Evolutionary conservation across 2,113 vertebrate genomes (phyloP), one percentile per base, ranked within the genome.

Genomic region (Cyanoramphus novaezelandiae): DNA sequence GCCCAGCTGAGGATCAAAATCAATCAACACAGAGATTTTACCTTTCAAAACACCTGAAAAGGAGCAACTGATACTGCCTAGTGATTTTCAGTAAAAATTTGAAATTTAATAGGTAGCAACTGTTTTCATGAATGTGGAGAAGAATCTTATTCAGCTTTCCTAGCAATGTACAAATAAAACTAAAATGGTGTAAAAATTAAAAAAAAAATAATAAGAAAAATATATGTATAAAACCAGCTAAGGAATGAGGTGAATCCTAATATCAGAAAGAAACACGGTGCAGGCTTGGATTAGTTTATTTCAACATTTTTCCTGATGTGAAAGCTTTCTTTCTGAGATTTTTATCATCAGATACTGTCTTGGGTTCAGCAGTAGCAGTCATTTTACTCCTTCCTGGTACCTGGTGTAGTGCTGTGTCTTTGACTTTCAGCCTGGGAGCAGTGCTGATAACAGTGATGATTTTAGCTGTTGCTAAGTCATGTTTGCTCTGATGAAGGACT

Each of bases 11-110:
- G 24, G 4, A 35, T 74, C 28, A 33, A 10, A 67, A 29, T 33
- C 17, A 31, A 10, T 63, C 27, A 79, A 79, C 20, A 57, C 0
- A 3, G 29, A 69, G 10, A 50, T 24, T 70, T 23, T 44, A 44
- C 13, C 19, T 39, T 24, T 31, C 12, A 68, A 82, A 68, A 10
- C 4, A 67, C 5, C 12, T 7, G 41, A 17, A 11, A 55, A 71
- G 17, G 15, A 64, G 16, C 4, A 70, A 35, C 11, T 33, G 6
- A 4, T 63, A 52, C 19, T 0, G 0, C 4, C 8, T 62, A 9
- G 2, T 31, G 49, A 8, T 28, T 80, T 88, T 67, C 37, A 57
- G 52, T 0, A 47, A n/a, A 81, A 43, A 69, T 65, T 77, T 60
- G 13, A 60, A 86, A 81, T 41, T 15, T 27, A 57, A 37, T 50